Conservation (phyloP, 2,797 vertebrate genomes). For the Anomalospiza imberbis region DNA sequence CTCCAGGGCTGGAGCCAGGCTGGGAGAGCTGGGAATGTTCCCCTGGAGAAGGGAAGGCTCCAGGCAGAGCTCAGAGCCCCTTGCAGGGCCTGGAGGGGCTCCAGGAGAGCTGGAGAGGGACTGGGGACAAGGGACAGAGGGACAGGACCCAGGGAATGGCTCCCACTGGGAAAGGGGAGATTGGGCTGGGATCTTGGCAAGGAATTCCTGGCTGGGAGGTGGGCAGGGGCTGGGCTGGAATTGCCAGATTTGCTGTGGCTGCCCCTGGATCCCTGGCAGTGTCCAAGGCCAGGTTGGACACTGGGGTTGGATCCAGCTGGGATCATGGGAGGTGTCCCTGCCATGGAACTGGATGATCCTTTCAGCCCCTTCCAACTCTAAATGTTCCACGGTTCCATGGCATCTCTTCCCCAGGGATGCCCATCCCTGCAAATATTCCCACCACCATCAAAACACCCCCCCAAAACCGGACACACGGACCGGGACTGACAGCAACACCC, state of each 20-base stretch:
- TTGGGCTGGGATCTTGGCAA: background rate
- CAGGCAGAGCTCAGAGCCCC: too few species aligned
- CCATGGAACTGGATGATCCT: rapidly evolving
- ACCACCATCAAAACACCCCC: rapidly evolving
- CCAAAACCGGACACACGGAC: rapidly evolving
- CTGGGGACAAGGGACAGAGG: too few species aligned
- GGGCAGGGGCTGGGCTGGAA: background rate
- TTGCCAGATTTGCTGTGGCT: background rate
- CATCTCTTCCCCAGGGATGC: background rate
- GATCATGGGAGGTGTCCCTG: rapidly evolving
- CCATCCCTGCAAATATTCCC: background rate
- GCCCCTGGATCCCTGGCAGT: background rate
- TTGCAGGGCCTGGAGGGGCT: background rate
- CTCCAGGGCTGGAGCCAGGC: too few species aligned
- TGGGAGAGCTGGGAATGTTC: background rate
- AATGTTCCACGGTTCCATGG: rapidly evolving
- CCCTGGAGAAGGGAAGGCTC: background rate
- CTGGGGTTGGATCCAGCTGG: rapidly evolving
- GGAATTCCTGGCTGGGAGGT: background rate
- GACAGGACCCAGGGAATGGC: background rate
- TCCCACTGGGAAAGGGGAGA: background rate
- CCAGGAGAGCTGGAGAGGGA: background rate
- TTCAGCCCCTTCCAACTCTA: rapidly evolving
- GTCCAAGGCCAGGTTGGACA: background rate
- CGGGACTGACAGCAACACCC: rapidly evolving